phyloP scores from a whole-genome alignment of 1,140 invertebrate genomes.

The Bombyx mori region DNA sequence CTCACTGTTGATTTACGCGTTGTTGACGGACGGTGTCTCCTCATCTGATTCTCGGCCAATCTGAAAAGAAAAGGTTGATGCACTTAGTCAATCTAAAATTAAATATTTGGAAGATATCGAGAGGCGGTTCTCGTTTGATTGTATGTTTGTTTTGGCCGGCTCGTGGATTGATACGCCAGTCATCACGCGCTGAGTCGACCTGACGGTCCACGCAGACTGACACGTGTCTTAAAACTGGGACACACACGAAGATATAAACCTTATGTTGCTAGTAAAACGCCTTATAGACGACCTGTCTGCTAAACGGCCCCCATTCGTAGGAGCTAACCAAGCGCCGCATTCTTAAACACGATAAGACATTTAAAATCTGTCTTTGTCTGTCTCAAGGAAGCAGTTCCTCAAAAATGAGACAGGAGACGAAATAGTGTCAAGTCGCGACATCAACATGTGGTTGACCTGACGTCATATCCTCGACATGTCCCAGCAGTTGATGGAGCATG shows the following conservation, averaged over 20 bases:
- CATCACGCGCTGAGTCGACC: conserved; percentile 31
- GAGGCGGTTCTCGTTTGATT: conserved; percentile 29
- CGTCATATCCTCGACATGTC: conserved; percentile 62
- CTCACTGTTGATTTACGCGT: conserved; percentile 44
- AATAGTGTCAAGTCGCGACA: conserved; percentile 50
- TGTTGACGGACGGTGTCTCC: conserved; percentile 53
- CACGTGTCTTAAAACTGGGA: conserved; percentile 40
- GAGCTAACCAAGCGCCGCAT: conserved; percentile 47
- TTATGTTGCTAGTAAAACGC: conserved; percentile 56
- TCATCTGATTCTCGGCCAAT: conserved; percentile 63
- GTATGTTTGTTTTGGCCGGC: conserved; percentile 49
- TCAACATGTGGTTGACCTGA: conserved; percentile 66
- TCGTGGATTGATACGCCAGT: conserved; percentile 25
- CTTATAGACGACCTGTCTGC: conserved; percentile 61
- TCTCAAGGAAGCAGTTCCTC: conserved; percentile 32
- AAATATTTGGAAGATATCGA: conserved; percentile 38
- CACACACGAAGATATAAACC: conserved; percentile 53
- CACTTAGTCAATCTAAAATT: conserved; percentile 54
- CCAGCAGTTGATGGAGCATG: conserved; percentile 70
- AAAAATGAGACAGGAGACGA: conserved; percentile 53
- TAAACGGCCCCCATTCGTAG: conserved; percentile 38
- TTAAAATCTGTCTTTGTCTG: conserved; percentile 52
- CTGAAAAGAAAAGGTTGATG: conserved; percentile 56
- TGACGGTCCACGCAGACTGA: conserved; percentile 43
- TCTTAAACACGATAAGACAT: conserved; percentile 35